Percentiles rank a stretch among this genome's conserved stretches.
phyloP scores from a whole-genome alignment of 2,888 invertebrate genomes.

The Pristionchus fissidentatus region DNA sequence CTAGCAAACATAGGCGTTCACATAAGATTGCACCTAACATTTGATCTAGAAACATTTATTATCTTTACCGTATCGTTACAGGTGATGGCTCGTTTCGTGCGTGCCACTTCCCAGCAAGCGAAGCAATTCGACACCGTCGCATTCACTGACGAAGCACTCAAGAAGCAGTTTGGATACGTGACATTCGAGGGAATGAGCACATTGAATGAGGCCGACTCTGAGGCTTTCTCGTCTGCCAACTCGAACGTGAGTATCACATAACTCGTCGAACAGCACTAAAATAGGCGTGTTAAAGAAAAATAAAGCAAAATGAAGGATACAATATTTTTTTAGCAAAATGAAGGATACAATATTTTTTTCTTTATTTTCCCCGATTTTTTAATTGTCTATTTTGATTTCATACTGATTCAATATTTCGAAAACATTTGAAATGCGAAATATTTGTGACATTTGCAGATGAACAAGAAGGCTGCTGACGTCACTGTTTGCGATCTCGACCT shows the following conservation, averaged over 20 bases:
- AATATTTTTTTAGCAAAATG: not conserved
- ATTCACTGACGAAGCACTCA: conserved; percentile 57
- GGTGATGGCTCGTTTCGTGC: conserved; percentile 69
- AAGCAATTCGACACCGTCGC: conserved; percentile 70
- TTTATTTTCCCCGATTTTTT: too few species aligned
- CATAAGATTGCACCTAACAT: too few species aligned
- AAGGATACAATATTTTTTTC: not conserved
- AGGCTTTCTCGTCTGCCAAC: conserved; percentile 44
- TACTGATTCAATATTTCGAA: not conserved
- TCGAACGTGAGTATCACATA: conserved; percentile 4
- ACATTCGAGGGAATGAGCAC: conserved; percentile 74
- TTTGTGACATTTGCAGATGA: conserved; percentile 60
- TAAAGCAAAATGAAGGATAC: not conserved
- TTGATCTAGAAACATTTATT: too few species aligned
- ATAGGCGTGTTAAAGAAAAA: too few species aligned
- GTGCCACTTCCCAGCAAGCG: conserved; percentile 70
- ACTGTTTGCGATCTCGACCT: conserved; percentile 70
- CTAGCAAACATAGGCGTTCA: too few species aligned
- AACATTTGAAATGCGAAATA: not conserved
- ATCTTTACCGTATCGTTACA: conserved; percentile 48
- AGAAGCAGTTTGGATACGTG: conserved; percentile 67
- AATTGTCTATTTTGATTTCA: not conserved
- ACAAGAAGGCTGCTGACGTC: conserved; percentile 62
- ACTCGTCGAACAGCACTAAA: not conserved
- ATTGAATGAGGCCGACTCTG: conserved; percentile 55